Percentiles rank a stretch among this genome's conserved stretches.
Evolutionary conservation across 2,888 invertebrate genomes (phyloP).

Genomic region (Pterobdella sp.): DNA sequence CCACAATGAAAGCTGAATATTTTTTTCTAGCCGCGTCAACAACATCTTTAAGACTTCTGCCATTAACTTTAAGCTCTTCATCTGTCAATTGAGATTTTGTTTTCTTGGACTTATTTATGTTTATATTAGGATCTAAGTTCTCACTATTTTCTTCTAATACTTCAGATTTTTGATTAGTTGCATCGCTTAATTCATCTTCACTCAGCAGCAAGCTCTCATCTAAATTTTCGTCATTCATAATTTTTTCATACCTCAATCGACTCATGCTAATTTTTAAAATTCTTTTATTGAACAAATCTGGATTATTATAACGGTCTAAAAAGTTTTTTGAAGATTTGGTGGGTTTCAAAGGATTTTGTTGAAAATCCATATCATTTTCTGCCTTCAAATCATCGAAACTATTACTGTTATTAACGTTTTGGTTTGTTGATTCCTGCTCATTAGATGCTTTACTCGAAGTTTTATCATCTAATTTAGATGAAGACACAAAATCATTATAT

Average conservation of each 20-base stretch:
- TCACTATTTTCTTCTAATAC: neutral
- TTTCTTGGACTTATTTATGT: neutral
- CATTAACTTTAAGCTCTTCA: neutral
- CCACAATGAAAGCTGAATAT: neutral
- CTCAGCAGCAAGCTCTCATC: slow-evolving; percentile 5
- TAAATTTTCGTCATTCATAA: neutral
- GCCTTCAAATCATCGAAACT: too few species aligned
- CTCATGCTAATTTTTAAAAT: neutral
- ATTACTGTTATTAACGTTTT: too few species aligned
- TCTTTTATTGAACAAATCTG: neutral
- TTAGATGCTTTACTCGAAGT: too few species aligned
- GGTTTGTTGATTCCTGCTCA: too few species aligned
- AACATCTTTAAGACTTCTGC: slow-evolving; percentile 6
- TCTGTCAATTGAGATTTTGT: slow-evolving; percentile 6
- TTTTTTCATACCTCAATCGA: slow-evolving; percentile 7
- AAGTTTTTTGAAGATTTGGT: neutral
- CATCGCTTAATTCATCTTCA: neutral
- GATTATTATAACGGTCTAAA: neutral
- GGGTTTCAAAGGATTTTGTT: too few species aligned
- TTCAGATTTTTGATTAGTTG: neutral
- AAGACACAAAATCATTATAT: too few species aligned
- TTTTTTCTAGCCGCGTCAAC: neutral
- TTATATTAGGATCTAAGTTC: slow-evolving; percentile 9
- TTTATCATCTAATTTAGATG: too few species aligned
- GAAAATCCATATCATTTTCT: too few species aligned